Evolutionary conservation across 2,888 invertebrate species (phyloP).

Genomic region (Chloroclysta siterata): DNA sequence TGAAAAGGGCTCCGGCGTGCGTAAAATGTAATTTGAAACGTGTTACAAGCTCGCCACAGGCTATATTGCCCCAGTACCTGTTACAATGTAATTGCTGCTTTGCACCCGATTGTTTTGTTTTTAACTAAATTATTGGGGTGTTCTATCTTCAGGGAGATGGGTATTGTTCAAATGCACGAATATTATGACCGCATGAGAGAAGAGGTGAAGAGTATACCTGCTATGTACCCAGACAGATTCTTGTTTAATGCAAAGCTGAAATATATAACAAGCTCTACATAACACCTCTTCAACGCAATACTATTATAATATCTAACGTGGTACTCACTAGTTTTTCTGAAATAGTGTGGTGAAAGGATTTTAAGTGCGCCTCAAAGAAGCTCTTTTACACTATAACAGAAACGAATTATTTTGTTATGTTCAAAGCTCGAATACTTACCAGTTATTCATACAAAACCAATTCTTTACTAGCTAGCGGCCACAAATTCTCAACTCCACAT

Average conservation of each 20-base stretch:
- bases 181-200: conserved; percentile 24
- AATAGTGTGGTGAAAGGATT: too few species aligned
- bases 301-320: too few species aligned
- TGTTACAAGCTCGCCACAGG: conserved; percentile 44
- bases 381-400: too few species aligned
- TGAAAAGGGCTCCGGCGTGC: conserved; percentile 51
- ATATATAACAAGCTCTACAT: too few species aligned
- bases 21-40: conserved; percentile 58
- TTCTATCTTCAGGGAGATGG: conserved; percentile 23
- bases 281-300: too few species aligned
- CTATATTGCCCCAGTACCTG: conserved; percentile 30
- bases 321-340: too few species aligned
- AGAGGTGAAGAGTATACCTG: conserved; percentile 8
- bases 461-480: conserved; percentile 26
- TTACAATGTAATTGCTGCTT: conserved; percentile 28
- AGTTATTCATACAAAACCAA: conserved; percentile 13
- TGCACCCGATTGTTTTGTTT: conserved; percentile 25
- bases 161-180: conserved; percentile 29
- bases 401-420: too few species aligned
- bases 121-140: conserved; percentile 34
- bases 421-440: too few species aligned
- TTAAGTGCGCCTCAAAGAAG: too few species aligned
- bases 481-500: conserved; percentile 38
- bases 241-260: conserved; percentile 20
- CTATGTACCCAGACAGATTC: too few species aligned